phyloP scores from a whole-genome alignment of 2,113 vertebrate genomes.

The Podilymbus podiceps region DNA sequence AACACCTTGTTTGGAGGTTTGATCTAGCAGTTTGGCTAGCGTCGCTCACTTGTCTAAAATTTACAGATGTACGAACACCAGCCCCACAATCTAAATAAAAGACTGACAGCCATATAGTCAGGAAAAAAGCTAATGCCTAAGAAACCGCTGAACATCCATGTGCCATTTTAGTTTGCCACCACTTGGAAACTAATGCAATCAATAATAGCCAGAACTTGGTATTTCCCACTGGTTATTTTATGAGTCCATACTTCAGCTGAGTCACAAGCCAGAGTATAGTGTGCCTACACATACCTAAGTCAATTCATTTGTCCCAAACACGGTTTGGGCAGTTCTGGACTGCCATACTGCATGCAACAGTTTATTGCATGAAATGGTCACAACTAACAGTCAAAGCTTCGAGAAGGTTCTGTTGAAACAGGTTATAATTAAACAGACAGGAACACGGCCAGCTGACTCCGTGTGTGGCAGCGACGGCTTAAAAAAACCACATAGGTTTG shows the following conservation, averaged over 20 bases:
- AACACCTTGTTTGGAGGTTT: not conserved
- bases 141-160: not conserved
- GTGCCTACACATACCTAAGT: accelerated
- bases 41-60: not conserved
- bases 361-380: not conserved
- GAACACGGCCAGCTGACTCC: not conserved
- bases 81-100: not conserved
- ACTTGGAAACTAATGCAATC: not conserved
- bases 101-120: not conserved
- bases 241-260: not conserved
- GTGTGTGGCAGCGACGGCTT: not conserved
- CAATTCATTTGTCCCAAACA: not conserved
- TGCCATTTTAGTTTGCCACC: not conserved
- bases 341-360: not conserved
- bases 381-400: not conserved
- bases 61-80: not conserved
- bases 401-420: not conserved
- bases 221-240: not conserved
- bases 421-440: not conserved
- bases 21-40: not conserved
- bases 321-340: not conserved
- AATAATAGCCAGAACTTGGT: not conserved
- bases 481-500: not conserved
- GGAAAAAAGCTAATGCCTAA: not conserved
- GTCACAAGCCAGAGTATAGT: not conserved